These are phyloP conservation scores for Amblyraja radiata DNA, from an alignment of 2,797 vertebrate genomes.

Conservation along the genomic window DNA sequence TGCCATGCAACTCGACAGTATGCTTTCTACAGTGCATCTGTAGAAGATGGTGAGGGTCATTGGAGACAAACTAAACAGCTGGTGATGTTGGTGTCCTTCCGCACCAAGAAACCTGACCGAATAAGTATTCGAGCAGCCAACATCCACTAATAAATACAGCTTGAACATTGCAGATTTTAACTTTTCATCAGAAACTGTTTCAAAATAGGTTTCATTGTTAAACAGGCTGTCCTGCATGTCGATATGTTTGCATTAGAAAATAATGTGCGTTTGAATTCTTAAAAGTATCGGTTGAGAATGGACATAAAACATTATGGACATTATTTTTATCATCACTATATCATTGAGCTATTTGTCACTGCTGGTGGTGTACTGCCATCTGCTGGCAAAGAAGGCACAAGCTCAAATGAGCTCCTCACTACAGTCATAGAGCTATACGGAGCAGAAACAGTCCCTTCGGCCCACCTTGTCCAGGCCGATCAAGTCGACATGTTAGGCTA, in stretches of 20 bases:
- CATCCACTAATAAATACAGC: neutral
- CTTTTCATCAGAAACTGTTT: neutral
- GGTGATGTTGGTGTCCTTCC: no score
- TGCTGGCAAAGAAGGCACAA: neutral
- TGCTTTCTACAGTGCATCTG: no score
- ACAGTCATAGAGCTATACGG: no score
- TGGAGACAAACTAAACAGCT: no score
- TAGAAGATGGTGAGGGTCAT: no score
- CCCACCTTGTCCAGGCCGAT: no score
- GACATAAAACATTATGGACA: no score
- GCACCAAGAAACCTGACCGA: neutral
- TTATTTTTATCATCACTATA: neutral
- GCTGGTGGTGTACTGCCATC: constrained; percentile 12
- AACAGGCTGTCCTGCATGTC: neutral
- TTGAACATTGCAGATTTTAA: neutral
- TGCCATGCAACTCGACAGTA: no score
- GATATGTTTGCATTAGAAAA: neutral
- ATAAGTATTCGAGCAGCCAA: neutral
- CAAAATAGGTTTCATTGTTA: neutral
- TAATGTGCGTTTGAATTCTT: neutral
- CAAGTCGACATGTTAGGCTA: no score
- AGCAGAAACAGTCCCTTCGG: no score
- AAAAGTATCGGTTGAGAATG: neutral
- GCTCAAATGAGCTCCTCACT: neutral
- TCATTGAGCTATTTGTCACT: neutral